These are phyloP conservation scores for Dipodomys merriami DNA, from an alignment of 2,113 vertebrate species.

Conservation along the genomic window DNA sequence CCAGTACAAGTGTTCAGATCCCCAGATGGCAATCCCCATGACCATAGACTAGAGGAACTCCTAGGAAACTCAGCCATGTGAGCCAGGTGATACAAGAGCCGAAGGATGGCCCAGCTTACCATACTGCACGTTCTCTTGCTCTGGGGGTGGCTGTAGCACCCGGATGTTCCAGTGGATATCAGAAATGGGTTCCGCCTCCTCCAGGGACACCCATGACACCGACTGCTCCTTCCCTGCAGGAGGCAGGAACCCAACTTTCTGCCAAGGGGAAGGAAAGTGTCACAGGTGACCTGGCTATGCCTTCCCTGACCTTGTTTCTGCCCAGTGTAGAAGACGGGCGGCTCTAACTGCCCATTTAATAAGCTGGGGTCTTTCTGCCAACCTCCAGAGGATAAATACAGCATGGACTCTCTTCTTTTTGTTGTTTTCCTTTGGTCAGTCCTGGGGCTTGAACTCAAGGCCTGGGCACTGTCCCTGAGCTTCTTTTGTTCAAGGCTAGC, in stretches of 20 bases:
- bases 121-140: conserved; percentile 92
- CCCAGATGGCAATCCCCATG: not conserved
- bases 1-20: not conserved
- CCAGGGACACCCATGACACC: conserved; percentile 92
- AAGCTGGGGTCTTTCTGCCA: not conserved
- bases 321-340: not conserved
- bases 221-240: conserved; percentile 85
- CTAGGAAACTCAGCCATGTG: not conserved
- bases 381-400: not conserved
- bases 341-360: not conserved
- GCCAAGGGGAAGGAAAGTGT: conserved; percentile 65
- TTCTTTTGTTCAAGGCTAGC: too few species aligned
- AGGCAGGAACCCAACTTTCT: conserved; percentile 95
- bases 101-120: conserved; percentile 84
- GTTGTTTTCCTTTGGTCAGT: too few species aligned
- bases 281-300: not conserved
- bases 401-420: too few species aligned
- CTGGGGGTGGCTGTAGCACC: conserved; percentile 90
- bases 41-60: not conserved
- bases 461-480: too few species aligned
- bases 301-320: not conserved
- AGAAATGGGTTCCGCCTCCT: conserved; percentile 86
- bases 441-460: too few species aligned
- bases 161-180: conserved; percentile 92
- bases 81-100: not conserved